Conservation (phyloP, 2,113 vertebrate genomes). For the Tragelaphus strepsiceros region DNA sequence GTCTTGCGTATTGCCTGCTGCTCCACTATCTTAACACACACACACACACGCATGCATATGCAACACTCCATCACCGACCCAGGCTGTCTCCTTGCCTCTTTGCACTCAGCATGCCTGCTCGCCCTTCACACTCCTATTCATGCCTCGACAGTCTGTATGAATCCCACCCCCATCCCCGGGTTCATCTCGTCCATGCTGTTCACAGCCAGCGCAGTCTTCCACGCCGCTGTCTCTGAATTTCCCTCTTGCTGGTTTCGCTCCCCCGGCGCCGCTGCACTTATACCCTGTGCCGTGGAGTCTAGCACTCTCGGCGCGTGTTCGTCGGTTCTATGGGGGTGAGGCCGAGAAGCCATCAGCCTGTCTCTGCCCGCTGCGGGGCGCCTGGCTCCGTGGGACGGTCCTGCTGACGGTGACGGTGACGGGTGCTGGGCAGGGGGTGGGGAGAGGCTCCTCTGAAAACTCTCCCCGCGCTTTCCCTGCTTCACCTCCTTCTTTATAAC, state of each 20-base stretch:
- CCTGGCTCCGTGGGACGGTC: rapidly evolving
- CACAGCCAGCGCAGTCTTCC: background rate
- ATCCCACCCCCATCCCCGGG: rapidly evolving
- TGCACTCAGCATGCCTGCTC: rapidly evolving
- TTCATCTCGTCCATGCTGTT: background rate
- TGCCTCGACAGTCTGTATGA: no score
- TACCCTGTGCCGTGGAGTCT: background rate
- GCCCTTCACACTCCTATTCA: no score
- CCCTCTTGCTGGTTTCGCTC: background rate
- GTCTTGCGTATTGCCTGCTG: background rate
- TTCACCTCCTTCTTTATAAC: background rate
- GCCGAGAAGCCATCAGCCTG: rapidly evolving
- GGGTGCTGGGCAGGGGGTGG: no score
- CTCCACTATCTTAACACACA: background rate
- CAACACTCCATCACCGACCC: background rate
- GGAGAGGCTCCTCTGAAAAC: background rate
- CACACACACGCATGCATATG: rapidly evolving
- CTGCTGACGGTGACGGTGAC: background rate
- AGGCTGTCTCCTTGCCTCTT: background rate
- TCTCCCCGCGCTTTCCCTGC: background rate
- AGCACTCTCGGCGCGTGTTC: background rate
- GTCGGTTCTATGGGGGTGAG: background rate
- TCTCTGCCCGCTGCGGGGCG: no score
- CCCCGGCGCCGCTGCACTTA: background rate
- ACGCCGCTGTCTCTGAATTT: background rate